Conservation (phyloP, 2,797 vertebrate species). For the Syncerus caffer region DNA sequence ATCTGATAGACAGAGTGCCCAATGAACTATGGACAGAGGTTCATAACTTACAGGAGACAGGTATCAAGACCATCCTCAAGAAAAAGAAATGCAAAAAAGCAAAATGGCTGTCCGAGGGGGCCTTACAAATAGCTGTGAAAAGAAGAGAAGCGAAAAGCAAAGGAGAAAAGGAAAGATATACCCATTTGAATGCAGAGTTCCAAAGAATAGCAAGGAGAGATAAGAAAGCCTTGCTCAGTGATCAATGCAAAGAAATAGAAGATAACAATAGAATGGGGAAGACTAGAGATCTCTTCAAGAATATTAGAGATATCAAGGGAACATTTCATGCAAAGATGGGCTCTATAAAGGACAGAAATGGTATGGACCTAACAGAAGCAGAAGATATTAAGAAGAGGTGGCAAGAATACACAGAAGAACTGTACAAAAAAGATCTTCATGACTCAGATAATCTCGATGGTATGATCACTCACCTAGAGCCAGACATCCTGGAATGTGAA, state of each 20-base stretch:
- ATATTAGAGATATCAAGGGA: neutral
- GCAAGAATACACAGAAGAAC: neutral
- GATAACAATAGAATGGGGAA: neutral
- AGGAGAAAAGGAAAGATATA: neutral
- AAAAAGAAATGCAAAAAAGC: neutral
- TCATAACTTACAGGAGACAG: fast-evolving
- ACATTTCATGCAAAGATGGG: neutral
- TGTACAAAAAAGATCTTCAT: neutral
- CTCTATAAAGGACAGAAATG: neutral
- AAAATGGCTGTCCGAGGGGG: neutral
- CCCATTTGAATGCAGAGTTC: neutral
- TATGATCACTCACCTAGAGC: neutral
- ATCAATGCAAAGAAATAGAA: neutral
- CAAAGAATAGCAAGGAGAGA: neutral
- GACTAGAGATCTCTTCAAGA: neutral
- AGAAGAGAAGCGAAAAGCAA: neutral
- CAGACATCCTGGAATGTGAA: neutral
- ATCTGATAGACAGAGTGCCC: neutral
- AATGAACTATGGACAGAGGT: neutral
- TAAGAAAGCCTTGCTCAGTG: too few species aligned
- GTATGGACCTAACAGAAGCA: neutral
- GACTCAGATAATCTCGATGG: fast-evolving
- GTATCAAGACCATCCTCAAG: neutral
- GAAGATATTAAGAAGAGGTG: neutral
- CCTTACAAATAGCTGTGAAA: neutral